These are phyloP conservation scores for Synergus gifuensis DNA, from an alignment of 2,888 invertebrate genomes.

Conservation along the genomic window DNA sequence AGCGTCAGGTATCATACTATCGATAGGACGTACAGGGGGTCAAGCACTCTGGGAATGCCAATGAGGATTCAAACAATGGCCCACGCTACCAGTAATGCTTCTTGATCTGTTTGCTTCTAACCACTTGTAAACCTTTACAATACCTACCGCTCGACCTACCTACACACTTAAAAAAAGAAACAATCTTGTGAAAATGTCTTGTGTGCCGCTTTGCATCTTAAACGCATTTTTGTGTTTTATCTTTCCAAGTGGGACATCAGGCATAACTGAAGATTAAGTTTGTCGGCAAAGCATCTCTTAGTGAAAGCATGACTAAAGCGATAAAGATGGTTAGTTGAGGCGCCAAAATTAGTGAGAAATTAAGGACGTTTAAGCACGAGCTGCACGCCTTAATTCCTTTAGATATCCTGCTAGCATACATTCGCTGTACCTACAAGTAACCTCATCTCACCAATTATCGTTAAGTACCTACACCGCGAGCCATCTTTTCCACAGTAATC, in stretches of 20 bases:
- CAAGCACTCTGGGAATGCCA: constrained; percentile 71
- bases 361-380: neutral
- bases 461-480: constrained; percentile 22
- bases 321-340: neutral
- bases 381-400: neutral
- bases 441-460: constrained; percentile 21
- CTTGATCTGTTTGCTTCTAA: constrained; percentile 32
- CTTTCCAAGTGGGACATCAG: constrained; percentile 35
- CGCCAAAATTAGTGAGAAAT: neutral
- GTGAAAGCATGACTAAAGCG: too few species aligned
- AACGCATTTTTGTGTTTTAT: constrained; percentile 5
- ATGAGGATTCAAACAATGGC: constrained; percentile 70
- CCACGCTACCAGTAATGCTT: constrained; percentile 44
- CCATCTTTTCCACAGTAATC: constrained; percentile 42
- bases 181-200: constrained; percentile 39
- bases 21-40: constrained; percentile 68
- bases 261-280: neutral
- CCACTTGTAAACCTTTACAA: constrained; percentile 32
- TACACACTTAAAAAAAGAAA: constrained; percentile 6
- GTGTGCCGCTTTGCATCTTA: constrained; percentile 19
- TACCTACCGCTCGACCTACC: constrained; percentile 14
- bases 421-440: neutral
- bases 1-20: constrained; percentile 73
- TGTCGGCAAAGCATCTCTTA: too few species aligned
- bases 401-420: neutral